Base-by-base conservation (phyloP, 53 echinoderm and acorn worm species). In the Antedon mediterranea region DNA sequence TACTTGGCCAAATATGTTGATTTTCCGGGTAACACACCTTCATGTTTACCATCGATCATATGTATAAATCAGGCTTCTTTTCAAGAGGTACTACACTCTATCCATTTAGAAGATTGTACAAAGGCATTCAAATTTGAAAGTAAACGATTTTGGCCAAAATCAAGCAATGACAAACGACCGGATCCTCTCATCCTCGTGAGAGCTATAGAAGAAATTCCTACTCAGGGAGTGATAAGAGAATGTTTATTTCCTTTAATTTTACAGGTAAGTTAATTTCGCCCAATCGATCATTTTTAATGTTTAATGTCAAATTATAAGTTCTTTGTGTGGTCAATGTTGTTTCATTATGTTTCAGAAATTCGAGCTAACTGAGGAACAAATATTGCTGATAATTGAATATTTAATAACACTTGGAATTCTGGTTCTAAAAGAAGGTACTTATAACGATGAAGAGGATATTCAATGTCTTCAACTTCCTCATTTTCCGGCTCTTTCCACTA, bases 141-240 rank as follows among this genome's bases (percentile, higher is more conserved):
- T 29, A 91, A 91, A 71, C 75, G 89, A 28, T 95, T 95, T 83
- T 95, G 97, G 97, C 97, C 97, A 28, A 94, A 94, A 34, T 26
- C 43, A 3, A 78, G 74, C 0, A 76, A 77, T 32, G 78, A 71
- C 14, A 86, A 76, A 77, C 88, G 90, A 75, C 97, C 97, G 6
- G 83, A 87, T 32, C 91, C 97, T 9, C 72, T 83, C 31, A 73
- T 89, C 3, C 84, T 95, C 27, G 97, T 95, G 3, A 90, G 87
- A 71, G 97, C 91, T 14, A 74, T 95, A 9, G 97, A 95, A 73
- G 97, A 95, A 43, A 82, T 95, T 0, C 89, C 91, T 5, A 85
- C 91, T 4, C 81, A 85, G 33, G 97, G 97, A 3, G 82, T 82
- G 8, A 83, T 95, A 34, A 85, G 89, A 43, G 91, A 91, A 57